Conservation (phyloP, 92 coral and sea anemone genomes). For the Palythoa grandiflora region DNA sequence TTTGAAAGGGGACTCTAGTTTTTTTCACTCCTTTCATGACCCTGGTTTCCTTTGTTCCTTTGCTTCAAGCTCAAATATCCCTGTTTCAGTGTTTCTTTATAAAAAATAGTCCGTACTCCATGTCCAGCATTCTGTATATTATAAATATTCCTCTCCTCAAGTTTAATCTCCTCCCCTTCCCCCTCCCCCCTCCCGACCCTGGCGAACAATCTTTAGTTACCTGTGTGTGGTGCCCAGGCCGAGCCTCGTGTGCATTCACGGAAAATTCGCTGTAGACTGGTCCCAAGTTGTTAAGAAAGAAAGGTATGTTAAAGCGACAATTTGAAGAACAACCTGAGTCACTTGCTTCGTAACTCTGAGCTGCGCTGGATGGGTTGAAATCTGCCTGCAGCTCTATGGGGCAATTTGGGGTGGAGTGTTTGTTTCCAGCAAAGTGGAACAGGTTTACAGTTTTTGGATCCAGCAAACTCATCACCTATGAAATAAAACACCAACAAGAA, state of each 20-base stretch:
- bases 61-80: too few relatives aligned
- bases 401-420: slow-evolving; percentile 91
- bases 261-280: slow-evolving; percentile 83
- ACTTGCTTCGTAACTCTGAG: slow-evolving; percentile 77
- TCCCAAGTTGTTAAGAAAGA: slow-evolving; percentile 90
- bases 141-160: too few relatives aligned
- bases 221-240: slow-evolving; percentile 99
- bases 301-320: slow-evolving; percentile 77
- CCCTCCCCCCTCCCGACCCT: too few relatives aligned
- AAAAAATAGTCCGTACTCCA: too few relatives aligned
- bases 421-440: slow-evolving; percentile 87
- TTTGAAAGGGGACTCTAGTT: too few relatives aligned
- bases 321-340: slow-evolving; percentile 56
- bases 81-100: too few relatives aligned
- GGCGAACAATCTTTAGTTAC: too few relatives aligned
- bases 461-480: slow-evolving; percentile 81
- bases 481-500: not conserved
- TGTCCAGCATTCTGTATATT: too few relatives aligned
- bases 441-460: slow-evolving; percentile 87
- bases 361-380: slow-evolving; percentile 87
- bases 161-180: too few relatives aligned
- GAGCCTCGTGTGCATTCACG: slow-evolving; percentile 94
- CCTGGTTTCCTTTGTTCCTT: too few relatives aligned
- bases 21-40: too few relatives aligned
- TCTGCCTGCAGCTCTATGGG: slow-evolving; percentile 76